Base-by-base conservation (phyloP, 2,113 vertebrate species). In the Pterophyllum scalare region DNA sequence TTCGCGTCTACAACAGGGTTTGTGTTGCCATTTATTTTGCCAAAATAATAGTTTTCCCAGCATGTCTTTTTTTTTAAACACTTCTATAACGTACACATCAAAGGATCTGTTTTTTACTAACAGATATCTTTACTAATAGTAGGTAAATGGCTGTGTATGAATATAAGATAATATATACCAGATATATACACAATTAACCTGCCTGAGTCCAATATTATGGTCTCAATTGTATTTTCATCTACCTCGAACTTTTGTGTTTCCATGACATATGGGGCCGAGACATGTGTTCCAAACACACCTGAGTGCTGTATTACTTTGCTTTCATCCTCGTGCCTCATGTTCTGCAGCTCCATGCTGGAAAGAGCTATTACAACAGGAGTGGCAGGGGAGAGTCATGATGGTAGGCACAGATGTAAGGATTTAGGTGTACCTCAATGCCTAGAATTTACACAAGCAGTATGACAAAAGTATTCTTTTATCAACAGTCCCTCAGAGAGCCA, bases 331-430 rank as follows among this genome's bases (percentile, higher is more conserved):
- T 58, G 80, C 74, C 76, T 86, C 87, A 82, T 83, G 88, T 87
- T 90, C 49, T 35, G 83, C 65, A 72, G 84, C 46, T 65, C 40
- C 54, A 83, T 75, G 60, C 74, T 78, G 67, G 81, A 90, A 75
- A 79, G 83, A 90, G 81, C 28, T 77, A 62, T 86, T 83, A 87
- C 43, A 88, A 74, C 59, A 57, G 56, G n/a, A 83, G 65, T 65
- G 80, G 33, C 76, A 79, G 40, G 80, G 59, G 60, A 81, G 78
- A 89, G 76, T 70, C 82, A 80, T 54, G 64, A 83, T 81, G 80
- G 62, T 59, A 58, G 75, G 75, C 84, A 79, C 82, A 91, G 79
- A 91, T 92, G 87, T 90, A 77, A 78, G 75, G 86, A 86, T 90
- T 86, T 88, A 87, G 19, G 2, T 89, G 80, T 79, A 85, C 75